Percentiles rank a stretch among this genome's conserved stretches.
These are phyloP conservation scores for Callinectes sapidus DNA, from an alignment of 2,888 invertebrate genomes.

Conservation along the genomic window DNA sequence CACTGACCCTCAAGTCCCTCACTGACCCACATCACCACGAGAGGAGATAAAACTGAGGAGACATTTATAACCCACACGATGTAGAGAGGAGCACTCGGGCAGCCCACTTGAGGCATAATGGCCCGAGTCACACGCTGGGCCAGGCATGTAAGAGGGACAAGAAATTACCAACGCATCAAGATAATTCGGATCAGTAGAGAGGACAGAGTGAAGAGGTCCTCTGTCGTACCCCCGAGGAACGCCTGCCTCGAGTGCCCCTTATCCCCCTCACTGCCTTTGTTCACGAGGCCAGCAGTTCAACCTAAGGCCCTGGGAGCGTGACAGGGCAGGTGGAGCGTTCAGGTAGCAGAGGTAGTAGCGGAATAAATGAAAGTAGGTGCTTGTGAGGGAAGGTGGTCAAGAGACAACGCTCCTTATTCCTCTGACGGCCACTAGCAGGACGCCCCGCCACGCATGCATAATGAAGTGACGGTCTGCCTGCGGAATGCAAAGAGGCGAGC, in stretches of 20 bases:
- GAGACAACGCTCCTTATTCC: background rate
- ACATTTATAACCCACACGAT: conserved; percentile 9
- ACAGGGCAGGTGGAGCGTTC: conserved; percentile 2
- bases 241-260: background rate
- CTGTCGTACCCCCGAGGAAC: background rate
- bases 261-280: background rate
- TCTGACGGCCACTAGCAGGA: background rate
- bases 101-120: conserved; percentile 14
- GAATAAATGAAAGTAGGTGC: conserved; percentile 2
- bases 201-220: background rate
- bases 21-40: background rate
- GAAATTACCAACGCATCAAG: conserved; percentile 19
- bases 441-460: conserved; percentile 26
- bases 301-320: background rate
- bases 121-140: conserved; percentile 10
- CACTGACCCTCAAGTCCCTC: background rate
- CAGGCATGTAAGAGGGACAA: conserved; percentile 22
- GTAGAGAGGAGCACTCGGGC: conserved; percentile 11
- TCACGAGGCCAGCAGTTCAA: background rate
- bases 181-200: conserved; percentile 20
- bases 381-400: background rate
- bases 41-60: conserved; percentile 3
- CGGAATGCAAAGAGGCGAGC: background rate
- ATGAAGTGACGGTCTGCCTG: conserved; percentile 12
- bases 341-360: background rate